phyloP scores from a whole-genome alignment of 1,140 invertebrate genomes.

The Cheumatopsyche charites region DNA sequence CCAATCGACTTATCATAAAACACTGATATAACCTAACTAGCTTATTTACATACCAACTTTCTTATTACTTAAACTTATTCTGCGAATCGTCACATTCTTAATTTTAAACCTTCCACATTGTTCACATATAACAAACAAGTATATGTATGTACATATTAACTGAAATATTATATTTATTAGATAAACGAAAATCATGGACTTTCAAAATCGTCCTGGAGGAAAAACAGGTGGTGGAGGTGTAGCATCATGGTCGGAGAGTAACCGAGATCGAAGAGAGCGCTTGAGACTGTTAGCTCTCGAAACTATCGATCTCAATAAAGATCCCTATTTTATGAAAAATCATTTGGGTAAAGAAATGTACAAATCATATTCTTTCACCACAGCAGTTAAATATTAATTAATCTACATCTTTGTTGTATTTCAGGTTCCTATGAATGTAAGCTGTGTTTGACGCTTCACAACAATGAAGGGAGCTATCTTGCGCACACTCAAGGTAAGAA shows the following conservation, averaged over 20 bases:
- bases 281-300: slow-evolving; percentile 95
- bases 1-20: no score
- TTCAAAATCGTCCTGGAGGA: slow-evolving; percentile 96
- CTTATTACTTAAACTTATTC: no score
- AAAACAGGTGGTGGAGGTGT: slow-evolving; percentile 99
- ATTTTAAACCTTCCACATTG: no score
- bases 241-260: slow-evolving; percentile 98
- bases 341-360: slow-evolving; percentile 80
- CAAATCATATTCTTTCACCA: slow-evolving; percentile 32
- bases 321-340: slow-evolving; percentile 99
- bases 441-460: slow-evolving; percentile 97
- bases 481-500: slow-evolving; percentile 99
- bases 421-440: slow-evolving; percentile 99
- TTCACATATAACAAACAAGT: no score
- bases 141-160: no score
- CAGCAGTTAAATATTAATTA: not conserved
- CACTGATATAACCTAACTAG: no score
- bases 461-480: slow-evolving; percentile 99
- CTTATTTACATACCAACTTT: no score
- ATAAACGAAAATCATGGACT: slow-evolving; percentile 76
- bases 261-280: slow-evolving; percentile 94
- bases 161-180: no score
- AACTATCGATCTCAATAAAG: slow-evolving; percentile 98
- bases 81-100: no score
- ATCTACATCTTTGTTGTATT: not conserved